phyloP scores from a whole-genome alignment of 2,888 invertebrate genomes.

The Cephus sareptanus region DNA sequence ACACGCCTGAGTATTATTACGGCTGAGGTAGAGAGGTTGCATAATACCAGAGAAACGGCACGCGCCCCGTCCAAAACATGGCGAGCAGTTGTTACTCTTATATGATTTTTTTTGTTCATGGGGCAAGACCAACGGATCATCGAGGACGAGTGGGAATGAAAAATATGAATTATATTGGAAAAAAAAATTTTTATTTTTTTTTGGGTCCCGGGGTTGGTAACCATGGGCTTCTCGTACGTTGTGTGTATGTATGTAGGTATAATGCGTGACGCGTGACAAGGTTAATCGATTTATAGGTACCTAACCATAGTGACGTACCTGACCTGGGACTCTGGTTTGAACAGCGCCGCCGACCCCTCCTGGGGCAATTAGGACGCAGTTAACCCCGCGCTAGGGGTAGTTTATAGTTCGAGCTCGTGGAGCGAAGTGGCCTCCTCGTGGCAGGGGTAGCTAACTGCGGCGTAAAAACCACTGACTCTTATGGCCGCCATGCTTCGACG shows the following conservation, averaged over 20 bases:
- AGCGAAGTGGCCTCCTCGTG: not conserved
- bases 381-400: not conserved
- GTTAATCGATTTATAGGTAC: too few relatives aligned
- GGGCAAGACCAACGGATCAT: too few relatives aligned
- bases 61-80: constrained; percentile 56
- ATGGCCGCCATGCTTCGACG: constrained; percentile 40
- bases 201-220: too few relatives aligned
- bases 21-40: not conserved
- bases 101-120: too few relatives aligned
- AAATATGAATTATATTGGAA: too few relatives aligned
- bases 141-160: too few relatives aligned
- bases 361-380: constrained; percentile 1
- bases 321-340: not conserved
- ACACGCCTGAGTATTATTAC: not conserved
- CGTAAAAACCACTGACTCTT: not conserved
- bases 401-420: too few relatives aligned
- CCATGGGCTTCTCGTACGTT: too few relatives aligned
- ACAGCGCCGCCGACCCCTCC: not conserved
- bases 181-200: too few relatives aligned
- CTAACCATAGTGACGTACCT: too few relatives aligned
- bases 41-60: constrained; percentile 37
- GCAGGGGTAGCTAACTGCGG: not conserved
- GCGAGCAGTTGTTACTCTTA: constrained; percentile 41
- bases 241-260: too few relatives aligned
- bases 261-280: too few relatives aligned